Base-by-base conservation (phyloP, 2,797 vertebrate genomes). In the Tarsius wallacei region DNA sequence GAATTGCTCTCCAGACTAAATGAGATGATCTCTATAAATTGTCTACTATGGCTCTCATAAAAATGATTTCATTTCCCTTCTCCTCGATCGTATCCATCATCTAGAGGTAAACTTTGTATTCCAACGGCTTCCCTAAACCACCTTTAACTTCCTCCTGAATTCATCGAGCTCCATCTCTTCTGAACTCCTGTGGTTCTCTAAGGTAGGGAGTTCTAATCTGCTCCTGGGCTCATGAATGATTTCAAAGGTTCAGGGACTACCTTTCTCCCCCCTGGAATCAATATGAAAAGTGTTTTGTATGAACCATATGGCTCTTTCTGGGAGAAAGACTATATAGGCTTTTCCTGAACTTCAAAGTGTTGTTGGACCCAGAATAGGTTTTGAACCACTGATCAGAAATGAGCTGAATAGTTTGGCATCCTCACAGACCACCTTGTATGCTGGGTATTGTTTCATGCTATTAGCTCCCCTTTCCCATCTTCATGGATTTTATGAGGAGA, bases 221-320 rank as follows among this genome's bases (percentile, higher is more conserved):
- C n/a, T 73, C 14, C 66, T 86, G 31, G 33, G 36, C 91, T 96
- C n/a, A 36, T 68, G 33, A 86, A 59, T 47, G 17, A 82, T 77
- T 88, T 96, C n/a, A 82, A 76, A 89, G 85, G 76, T 93, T 93
- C 57, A 88, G 78, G 84, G 6, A 31, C 22, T 73, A 87, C 73
- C 31, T 24, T 22, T 36, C 9, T 84, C 57, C 22, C 14, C 83
- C 90, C 88, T 94, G 84, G 47, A 95, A 74, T 91, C n/a, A 55
- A 24, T 87, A 14, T 71, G 5, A 83, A 80, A 66, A n/a, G 19
- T 93, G 49, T 9, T 93, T 31, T 94, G 22, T 68, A 51, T 59
- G 55, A 97, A n/a, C 12, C 4, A 68, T 21, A 59, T 24, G 2
- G 33, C 36, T 53, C 71, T 73, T 94, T 96, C 31, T 70, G 16